Evolutionary conservation across 1,140 invertebrate genomes (phyloP).

Genomic region (Leptinotarsa texana): DNA sequence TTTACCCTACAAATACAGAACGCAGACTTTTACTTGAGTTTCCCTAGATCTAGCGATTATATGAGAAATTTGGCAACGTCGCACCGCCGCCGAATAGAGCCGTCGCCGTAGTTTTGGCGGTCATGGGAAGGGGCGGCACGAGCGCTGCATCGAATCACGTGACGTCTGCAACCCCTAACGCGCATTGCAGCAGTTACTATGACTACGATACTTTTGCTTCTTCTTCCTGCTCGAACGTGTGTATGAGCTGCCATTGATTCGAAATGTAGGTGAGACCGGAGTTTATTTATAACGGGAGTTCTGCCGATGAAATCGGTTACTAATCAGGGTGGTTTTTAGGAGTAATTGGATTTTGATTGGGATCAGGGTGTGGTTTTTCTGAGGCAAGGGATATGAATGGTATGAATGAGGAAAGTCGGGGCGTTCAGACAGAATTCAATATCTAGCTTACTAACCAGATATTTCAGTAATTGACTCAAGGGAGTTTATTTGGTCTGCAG

Average conservation of each 20-base stretch:
- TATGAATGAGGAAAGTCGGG: too few relatives aligned
- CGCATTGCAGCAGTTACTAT: constrained; percentile 38
- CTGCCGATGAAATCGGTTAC: background rate
- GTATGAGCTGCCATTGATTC: constrained; percentile 4
- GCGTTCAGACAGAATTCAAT: too few relatives aligned
- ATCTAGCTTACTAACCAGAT: too few relatives aligned
- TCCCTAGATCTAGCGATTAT: background rate
- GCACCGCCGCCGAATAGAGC: background rate
- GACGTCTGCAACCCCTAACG: constrained; percentile 37
- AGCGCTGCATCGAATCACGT: constrained; percentile 29
- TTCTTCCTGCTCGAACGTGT: constrained; percentile 7
- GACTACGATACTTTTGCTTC: constrained; percentile 33
- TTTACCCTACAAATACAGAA: too few relatives aligned
- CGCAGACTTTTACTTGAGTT: too few relatives aligned
- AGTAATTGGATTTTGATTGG: too few relatives aligned
- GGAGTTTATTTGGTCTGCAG: too few relatives aligned
- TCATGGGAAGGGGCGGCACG: constrained; percentile 22
- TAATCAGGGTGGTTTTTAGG: too few relatives aligned
- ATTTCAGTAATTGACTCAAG: too few relatives aligned
- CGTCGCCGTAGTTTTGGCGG: constrained; percentile 21
- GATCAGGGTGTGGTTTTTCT: too few relatives aligned
- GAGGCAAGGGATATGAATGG: too few relatives aligned
- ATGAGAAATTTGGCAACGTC: background rate
- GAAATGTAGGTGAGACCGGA: background rate
- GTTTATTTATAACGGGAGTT: background rate